These are phyloP conservation scores for Drosophila diplacantha DNA, from an alignment of 2,888 invertebrate genomes.

Conservation along the genomic window DNA sequence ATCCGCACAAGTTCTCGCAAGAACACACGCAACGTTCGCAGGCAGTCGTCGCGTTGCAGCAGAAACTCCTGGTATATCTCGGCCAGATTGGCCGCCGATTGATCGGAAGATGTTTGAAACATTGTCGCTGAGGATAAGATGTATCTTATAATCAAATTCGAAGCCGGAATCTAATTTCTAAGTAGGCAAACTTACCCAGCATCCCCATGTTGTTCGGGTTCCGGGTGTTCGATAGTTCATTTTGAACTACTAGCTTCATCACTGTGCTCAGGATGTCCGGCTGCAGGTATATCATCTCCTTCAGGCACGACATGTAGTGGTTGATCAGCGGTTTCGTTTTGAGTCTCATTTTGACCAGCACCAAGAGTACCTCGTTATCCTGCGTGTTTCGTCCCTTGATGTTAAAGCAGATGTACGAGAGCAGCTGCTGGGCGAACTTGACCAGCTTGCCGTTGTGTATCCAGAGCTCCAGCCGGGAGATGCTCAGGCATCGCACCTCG, in stretches of 20 bases:
- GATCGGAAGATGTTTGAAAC: constrained; percentile 89
- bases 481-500: constrained; percentile 81
- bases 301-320: constrained; percentile 91
- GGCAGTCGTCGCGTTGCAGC: constrained; percentile 92
- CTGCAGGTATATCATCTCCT: constrained; percentile 92
- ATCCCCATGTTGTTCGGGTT: constrained; percentile 97
- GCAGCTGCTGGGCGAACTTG: constrained; percentile 92
- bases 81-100: constrained; percentile 89
- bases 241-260: constrained; percentile 94
- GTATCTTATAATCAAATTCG: neutral
- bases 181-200: constrained; percentile 78
- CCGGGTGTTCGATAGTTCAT: constrained; percentile 93
- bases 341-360: constrained; percentile 91
- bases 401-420: constrained; percentile 94
- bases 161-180: neutral
- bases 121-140: constrained; percentile 82
- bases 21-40: constrained; percentile 90
- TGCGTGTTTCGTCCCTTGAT: constrained; percentile 84
- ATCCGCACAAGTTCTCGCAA: constrained; percentile 93
- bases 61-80: constrained; percentile 92
- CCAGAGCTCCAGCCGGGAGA: constrained; percentile 90
- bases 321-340: constrained; percentile 96
- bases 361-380: constrained; percentile 88
- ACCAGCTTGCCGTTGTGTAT: constrained; percentile 96
- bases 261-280: constrained; percentile 90